A percentile compares a stretch with the other conserved stretches of the same genome.
These are phyloP conservation scores for Rotaria sp. DNA, from an alignment of 2,888 invertebrate genomes.

Conservation along the genomic window DNA sequence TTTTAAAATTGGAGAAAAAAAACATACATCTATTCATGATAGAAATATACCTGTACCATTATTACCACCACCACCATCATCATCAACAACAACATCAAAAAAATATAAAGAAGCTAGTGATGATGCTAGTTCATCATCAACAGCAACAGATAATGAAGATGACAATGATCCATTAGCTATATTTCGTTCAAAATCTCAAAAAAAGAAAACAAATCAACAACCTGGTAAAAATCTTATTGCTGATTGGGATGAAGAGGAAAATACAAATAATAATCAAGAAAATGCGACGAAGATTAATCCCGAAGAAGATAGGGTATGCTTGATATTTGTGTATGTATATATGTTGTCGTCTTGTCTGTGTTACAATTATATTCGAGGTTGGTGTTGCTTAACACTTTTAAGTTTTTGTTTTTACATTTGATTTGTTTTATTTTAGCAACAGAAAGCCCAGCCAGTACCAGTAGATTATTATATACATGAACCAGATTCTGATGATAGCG, in stretches of 20 bases:
- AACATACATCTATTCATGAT: neutral
- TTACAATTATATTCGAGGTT: neutral
- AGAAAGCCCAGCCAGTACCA: neutral
- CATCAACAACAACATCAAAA: neutral
- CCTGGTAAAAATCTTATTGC: neutral
- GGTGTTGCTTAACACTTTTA: neutral
- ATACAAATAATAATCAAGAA: neutral
- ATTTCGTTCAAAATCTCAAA: neutral
- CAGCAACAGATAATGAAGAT: neutral
- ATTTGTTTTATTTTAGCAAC: neutral
- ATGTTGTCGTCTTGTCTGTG: neutral
- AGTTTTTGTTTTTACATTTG: neutral
- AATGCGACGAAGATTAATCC: neutral
- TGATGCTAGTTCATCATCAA: neutral
- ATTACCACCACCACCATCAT: constrained; percentile 2
- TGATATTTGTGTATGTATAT: neutral
- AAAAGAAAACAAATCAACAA: neutral
- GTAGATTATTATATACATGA: constrained; percentile 6
- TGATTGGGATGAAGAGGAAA: neutral
- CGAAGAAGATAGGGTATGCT: neutral
- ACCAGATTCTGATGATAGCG: neutral
- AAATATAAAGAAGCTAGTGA: neutral
- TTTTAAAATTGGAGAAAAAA: neutral
- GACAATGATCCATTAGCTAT: constrained; percentile 2
- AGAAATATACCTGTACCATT: neutral